A percentile compares a stretch with the other conserved stretches of the same genome.
These are phyloP conservation scores for Entomobrya proxima DNA, from an alignment of 2,888 invertebrate genomes.

Conservation along the genomic window DNA sequence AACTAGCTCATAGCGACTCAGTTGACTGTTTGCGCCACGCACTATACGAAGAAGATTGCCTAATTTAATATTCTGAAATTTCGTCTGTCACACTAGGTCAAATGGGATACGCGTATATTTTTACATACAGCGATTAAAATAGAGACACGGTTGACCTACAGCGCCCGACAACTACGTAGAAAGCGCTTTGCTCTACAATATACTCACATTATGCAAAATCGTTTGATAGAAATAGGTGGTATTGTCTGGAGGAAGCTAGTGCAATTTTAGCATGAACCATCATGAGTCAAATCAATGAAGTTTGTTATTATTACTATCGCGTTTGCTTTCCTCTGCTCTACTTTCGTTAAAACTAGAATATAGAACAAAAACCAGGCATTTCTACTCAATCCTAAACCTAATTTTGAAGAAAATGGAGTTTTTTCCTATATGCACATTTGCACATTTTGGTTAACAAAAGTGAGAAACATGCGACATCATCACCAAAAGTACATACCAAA, in stretches of 20 bases:
- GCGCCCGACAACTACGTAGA: not conserved
- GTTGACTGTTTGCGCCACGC: too few relatives aligned
- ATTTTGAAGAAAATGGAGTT: conserved; percentile 13
- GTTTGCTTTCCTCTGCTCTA: conserved; percentile 24
- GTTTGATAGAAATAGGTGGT: not conserved
- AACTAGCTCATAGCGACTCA: too few relatives aligned
- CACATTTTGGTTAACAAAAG: not conserved
- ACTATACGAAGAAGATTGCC: too few relatives aligned
- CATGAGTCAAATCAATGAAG: conserved; percentile 25
- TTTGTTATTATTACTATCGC: conserved; percentile 8
- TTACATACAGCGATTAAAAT: conserved; percentile 58
- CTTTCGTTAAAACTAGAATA: conserved; percentile 33
- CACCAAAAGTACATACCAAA: not conserved
- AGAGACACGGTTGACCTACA: conserved; percentile 40
- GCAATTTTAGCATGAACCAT: not conserved
- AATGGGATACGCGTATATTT: conserved; percentile 12
- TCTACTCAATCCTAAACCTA: conserved; percentile 36
- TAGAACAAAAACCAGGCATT: conserved; percentile 26
- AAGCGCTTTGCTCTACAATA: not conserved
- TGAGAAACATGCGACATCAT: not conserved
- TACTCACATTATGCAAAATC: not conserved
- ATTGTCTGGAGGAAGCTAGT: conserved; percentile 32
- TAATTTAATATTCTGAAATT: not conserved
- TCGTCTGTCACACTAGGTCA: conserved; percentile 35
- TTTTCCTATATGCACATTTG: not conserved